Evolutionary conservation across 1,140 invertebrate genomes (phyloP).

Genomic region (Platorchestia sp.): DNA sequence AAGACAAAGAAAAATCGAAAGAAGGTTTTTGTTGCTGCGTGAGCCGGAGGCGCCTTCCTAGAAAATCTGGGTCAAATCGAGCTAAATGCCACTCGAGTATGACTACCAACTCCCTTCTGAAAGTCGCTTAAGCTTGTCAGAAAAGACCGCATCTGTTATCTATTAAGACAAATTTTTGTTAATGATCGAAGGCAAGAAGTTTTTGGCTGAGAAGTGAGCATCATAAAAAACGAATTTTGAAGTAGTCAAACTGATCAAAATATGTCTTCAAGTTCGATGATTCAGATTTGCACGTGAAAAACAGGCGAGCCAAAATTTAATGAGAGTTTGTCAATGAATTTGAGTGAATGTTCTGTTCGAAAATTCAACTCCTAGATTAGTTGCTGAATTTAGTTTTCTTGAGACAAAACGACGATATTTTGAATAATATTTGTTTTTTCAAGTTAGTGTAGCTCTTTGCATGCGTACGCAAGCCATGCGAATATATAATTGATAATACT

Average conservation of each 20-base stretch:
- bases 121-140: background rate
- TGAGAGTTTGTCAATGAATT: background rate
- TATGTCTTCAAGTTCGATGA: background rate
- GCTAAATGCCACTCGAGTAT: background rate
- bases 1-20: background rate
- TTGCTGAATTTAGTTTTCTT: background rate
- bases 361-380: background rate
- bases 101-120: background rate
- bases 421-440: background rate
- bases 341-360: background rate
- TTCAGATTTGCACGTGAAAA: background rate
- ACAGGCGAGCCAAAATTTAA: background rate
- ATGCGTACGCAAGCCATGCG: background rate
- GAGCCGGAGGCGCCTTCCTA: background rate
- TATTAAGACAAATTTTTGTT: background rate
- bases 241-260: background rate
- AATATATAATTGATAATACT: no score
- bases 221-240: background rate
- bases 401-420: background rate
- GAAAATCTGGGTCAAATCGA: background rate
- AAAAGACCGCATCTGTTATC: background rate
- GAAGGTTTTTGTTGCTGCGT: background rate
- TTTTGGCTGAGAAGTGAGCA: background rate
- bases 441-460: background rate
- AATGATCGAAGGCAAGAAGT: background rate